Evolutionary conservation across 2,113 vertebrate genomes (phyloP).

Genomic region (Chaetodon trifascialis): DNA sequence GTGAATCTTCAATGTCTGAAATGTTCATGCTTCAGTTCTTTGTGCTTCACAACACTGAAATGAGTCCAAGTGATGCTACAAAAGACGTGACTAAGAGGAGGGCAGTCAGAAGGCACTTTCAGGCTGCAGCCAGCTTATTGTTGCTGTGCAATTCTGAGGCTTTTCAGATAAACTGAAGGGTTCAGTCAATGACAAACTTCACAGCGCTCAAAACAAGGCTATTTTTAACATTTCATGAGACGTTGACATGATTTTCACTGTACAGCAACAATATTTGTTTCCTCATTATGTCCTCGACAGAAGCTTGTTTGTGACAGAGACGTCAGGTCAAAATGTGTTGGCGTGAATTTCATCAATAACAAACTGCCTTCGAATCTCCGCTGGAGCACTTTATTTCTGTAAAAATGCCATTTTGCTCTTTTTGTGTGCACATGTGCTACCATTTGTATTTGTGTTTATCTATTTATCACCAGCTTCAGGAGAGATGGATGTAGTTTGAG

Average conservation of each 20-base stretch:
- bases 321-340: not conserved
- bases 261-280: too few species aligned
- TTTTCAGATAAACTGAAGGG: not conserved
- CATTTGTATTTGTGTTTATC: too few species aligned
- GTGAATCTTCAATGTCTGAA: not conserved
- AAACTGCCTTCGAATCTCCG: not conserved
- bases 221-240: not conserved
- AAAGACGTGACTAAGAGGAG: not conserved
- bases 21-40: not conserved
- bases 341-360: too few species aligned
- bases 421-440: too few species aligned
- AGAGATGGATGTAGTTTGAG: not conserved
- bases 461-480: too few species aligned
- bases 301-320: not conserved
- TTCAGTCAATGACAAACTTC: not conserved
- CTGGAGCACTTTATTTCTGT: too few species aligned
- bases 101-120: not conserved
- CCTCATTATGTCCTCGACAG: not conserved
- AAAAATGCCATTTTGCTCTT: too few species aligned
- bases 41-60: not conserved
- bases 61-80: not conserved
- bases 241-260: not conserved
- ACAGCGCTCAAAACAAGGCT: not conserved
- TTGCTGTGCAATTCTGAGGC: not conserved
- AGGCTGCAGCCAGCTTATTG: not conserved